These are phyloP conservation scores for Pasiphila rectangulata DNA, from an alignment of 2,888 invertebrate species.

Conservation along the genomic window DNA sequence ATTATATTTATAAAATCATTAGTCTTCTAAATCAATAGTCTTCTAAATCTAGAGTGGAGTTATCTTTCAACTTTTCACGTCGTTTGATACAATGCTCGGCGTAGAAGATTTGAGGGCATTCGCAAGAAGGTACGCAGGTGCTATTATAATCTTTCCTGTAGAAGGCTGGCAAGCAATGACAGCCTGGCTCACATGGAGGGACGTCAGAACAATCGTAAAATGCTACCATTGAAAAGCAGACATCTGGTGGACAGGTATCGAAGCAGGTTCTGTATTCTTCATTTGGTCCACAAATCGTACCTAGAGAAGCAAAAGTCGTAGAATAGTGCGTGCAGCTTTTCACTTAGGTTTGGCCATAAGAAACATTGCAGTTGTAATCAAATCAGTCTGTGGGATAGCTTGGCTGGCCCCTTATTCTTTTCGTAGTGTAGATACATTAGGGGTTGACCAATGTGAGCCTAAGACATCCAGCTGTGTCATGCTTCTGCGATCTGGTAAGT, in stretches of 20 bases:
- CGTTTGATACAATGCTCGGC: constrained; percentile 3
- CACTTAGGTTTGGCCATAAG: too few species aligned
- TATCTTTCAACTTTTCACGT: constrained; percentile 16
- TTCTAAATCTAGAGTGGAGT: background rate
- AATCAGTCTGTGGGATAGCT: too few species aligned
- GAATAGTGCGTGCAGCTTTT: too few species aligned
- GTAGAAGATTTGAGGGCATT: constrained; percentile 31
- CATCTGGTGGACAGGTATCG: constrained; percentile 38
- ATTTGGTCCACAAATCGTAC: constrained; percentile 1
- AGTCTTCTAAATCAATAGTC: background rate
- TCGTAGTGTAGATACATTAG: too few species aligned
- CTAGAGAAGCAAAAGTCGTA: constrained; percentile 9
- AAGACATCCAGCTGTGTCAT: too few species aligned
- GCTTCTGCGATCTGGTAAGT: too few species aligned
- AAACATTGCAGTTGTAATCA: background rate
- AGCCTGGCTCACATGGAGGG: constrained; percentile 28
- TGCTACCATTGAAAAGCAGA: constrained; percentile 33
- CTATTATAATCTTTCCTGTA: constrained; percentile 17
- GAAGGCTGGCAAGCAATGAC: constrained; percentile 37
- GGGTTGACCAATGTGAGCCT: too few species aligned
- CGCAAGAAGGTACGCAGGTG: constrained; percentile 37
- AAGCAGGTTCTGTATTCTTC: constrained; percentile 21
- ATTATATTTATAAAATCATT: too few species aligned
- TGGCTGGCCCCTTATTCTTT: too few species aligned
- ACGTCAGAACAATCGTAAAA: constrained; percentile 11